Conservation (phyloP, 37 sponge, comb jelly and placozoan species). For the Cliona cf. orientalis region DNA sequence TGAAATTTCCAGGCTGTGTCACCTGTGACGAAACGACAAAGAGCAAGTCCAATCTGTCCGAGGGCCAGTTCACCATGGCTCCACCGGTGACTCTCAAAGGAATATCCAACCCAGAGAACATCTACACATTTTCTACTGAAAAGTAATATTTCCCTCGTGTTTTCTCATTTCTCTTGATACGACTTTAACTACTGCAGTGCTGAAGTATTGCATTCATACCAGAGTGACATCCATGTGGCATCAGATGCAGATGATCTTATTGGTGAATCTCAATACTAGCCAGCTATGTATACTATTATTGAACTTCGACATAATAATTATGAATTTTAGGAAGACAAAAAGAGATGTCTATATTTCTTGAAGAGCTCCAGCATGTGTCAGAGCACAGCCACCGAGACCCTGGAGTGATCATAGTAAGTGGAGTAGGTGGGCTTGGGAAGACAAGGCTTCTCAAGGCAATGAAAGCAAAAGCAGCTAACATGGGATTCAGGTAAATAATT, state of each 20-base stretch:
- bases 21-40: slow-evolving; percentile 88
- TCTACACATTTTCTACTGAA: slow-evolving; percentile 59
- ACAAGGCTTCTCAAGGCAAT: slow-evolving; percentile 79
- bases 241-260: slow-evolving; percentile 48
- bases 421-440: slow-evolving; percentile 83
- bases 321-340: slow-evolving; percentile 51
- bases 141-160: slow-evolving; percentile 14
- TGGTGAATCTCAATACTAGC: too few relatives aligned
- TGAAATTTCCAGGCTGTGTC: slow-evolving; percentile 78
- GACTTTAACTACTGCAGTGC: neutral
- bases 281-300: too few relatives aligned
- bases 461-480: slow-evolving; percentile 66
- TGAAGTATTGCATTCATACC: neutral
- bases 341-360: slow-evolving; percentile 65
- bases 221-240: slow-evolving; percentile 19
- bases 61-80: slow-evolving; percentile 52
- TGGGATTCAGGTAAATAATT: slow-evolving; percentile 60
- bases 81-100: slow-evolving; percentile 83
- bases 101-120: slow-evolving; percentile 70
- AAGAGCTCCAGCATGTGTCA: slow-evolving; percentile 53
- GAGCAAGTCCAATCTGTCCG: slow-evolving; percentile 66
- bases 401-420: slow-evolving; percentile 66
- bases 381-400: slow-evolving; percentile 34
- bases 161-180: neutral
- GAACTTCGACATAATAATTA: too few relatives aligned